These are phyloP conservation scores for Procambarus virginalis DNA, from an alignment of 1,140 invertebrate species.

Conservation along the genomic window DNA sequence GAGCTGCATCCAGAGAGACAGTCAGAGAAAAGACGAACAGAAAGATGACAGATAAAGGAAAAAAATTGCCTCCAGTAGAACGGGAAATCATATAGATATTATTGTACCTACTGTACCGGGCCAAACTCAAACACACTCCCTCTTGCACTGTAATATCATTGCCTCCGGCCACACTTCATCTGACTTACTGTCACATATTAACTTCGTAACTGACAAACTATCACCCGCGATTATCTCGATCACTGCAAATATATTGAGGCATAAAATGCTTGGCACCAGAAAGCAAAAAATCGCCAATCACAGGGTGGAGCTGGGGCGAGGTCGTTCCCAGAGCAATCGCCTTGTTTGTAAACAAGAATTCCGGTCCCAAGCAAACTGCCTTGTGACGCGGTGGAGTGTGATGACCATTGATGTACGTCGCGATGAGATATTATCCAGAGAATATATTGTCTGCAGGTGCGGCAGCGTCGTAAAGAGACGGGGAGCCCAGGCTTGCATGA, in stretches of 20 bases:
- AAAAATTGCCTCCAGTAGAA: no score
- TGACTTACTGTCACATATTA: no score
- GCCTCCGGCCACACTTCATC: no score
- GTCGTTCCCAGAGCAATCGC: not conserved
- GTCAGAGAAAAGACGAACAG: no score
- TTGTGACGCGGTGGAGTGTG: not conserved
- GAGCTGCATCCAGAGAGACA: no score
- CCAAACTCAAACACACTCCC: no score
- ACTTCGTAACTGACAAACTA: no score
- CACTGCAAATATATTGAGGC: not conserved
- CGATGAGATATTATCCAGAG: not conserved
- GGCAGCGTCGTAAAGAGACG: not conserved
- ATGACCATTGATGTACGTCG: not conserved
- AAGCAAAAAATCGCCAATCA: not conserved
- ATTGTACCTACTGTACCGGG: no score
- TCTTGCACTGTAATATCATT: no score
- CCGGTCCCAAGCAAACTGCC: not conserved
- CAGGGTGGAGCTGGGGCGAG: not conserved
- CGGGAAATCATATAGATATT: no score
- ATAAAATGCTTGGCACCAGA: not conserved
- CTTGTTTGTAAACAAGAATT: slow-evolving; percentile 2
- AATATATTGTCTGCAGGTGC: slow-evolving; percentile 3
- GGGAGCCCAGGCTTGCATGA: not conserved
- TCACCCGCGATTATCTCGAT: no score
- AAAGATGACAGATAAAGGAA: no score